Conservation (phyloP, 2,113 vertebrate species). For the Hucho hucho region DNA sequence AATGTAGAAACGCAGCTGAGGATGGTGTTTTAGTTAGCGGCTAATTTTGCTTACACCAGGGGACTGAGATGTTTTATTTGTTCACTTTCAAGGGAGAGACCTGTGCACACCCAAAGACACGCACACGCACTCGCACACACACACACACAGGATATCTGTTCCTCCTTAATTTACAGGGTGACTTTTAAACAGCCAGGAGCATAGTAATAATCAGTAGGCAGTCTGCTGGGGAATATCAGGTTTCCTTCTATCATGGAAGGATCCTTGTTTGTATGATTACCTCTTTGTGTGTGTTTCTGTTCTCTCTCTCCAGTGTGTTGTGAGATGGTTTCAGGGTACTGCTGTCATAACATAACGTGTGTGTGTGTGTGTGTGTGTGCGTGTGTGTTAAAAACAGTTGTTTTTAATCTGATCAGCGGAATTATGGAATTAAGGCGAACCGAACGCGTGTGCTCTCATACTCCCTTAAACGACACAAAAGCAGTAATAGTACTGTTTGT, state of each 20-base stretch:
- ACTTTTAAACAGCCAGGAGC: conserved; percentile 94
- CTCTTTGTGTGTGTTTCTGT: too few species aligned
- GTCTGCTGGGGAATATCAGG: conserved; percentile 89
- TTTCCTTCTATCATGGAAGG: conserved; percentile 92
- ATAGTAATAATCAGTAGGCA: conserved; percentile 93
- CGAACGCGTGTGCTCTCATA: too few species aligned
- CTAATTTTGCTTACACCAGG: conserved; percentile 96
- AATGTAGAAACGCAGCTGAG: conserved; percentile 86
- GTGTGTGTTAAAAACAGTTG: conserved; percentile 79
- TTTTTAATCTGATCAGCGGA: conserved; percentile 62
- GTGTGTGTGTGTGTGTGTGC: rapidly evolving
- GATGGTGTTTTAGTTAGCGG: conserved; percentile 96
- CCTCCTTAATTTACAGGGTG: conserved; percentile 92
- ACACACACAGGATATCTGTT: conserved; percentile 80
- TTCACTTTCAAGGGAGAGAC: conserved; percentile 77
- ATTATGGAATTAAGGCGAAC: neutral
- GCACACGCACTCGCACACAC: conserved; percentile 4
- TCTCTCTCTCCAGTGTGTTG: too few species aligned
- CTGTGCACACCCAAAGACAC: neutral
- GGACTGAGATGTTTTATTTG: conserved; percentile 91
- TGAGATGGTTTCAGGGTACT: too few species aligned
- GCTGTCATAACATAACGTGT: too few species aligned
- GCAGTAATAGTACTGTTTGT: too few species aligned
- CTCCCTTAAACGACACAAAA: too few species aligned
- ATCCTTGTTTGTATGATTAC: conserved; percentile 90